Percentiles rank a stretch among this genome's conserved stretches.
phyloP scores from a whole-genome alignment of 1,140 invertebrate species.

The Lordiphosa collinella region DNA sequence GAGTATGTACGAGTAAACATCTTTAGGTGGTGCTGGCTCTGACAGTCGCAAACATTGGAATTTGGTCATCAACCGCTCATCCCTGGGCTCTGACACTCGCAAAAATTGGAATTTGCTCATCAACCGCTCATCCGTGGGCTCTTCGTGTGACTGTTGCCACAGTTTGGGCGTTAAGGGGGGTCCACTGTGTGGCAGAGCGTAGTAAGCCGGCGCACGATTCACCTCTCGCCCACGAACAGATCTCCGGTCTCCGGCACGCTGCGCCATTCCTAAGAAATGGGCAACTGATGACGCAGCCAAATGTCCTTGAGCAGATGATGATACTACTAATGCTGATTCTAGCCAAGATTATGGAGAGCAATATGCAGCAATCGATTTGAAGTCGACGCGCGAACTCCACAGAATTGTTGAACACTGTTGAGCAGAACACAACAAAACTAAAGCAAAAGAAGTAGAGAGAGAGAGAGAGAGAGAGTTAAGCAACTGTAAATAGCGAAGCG shows the following conservation, averaged over 20 bases:
- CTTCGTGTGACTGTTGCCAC: constrained; percentile 36
- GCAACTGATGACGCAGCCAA: constrained; percentile 89
- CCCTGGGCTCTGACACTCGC: too few species aligned
- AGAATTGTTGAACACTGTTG: constrained; percentile 92
- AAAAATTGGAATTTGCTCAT: too few species aligned
- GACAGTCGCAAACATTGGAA: constrained; percentile 51
- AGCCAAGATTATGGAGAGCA: constrained; percentile 91
- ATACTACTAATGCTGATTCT: constrained; percentile 90
- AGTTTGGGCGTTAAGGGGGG: constrained; percentile 87
- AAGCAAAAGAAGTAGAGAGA: too few species aligned
- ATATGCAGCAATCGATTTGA: constrained; percentile 91
- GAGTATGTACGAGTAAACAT: too few species aligned
- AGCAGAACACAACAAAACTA: constrained; percentile 94
- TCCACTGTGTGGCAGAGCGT: constrained; percentile 88
- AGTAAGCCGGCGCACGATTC: constrained; percentile 90
- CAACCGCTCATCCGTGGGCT: too few species aligned
- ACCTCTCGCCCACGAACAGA: constrained; percentile 93
- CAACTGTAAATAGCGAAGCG: too few species aligned
- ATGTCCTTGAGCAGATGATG: constrained; percentile 91
- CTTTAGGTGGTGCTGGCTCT: constrained; percentile 27
- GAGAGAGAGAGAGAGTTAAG: neutral
- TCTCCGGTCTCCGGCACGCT: constrained; percentile 84
- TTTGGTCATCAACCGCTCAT: constrained; percentile 41
- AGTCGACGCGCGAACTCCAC: constrained; percentile 89
- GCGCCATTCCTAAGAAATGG: constrained; percentile 88